Evolutionary conservation across 2,888 invertebrate species (phyloP).

Genomic region (Dermolepida albohirtum): DNA sequence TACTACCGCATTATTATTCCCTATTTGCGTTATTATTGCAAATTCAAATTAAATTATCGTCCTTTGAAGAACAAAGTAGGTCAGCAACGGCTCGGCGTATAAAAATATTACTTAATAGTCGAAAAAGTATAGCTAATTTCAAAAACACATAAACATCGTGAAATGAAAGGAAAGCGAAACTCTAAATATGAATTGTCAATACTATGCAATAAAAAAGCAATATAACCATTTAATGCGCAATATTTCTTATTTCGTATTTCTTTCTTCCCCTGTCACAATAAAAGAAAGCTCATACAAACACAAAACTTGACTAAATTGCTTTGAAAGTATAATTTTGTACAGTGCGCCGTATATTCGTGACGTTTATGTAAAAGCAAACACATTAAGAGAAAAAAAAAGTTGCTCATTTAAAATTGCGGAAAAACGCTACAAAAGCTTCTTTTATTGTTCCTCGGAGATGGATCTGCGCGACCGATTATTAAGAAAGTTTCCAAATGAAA

Average conservation of each 20-base stretch:
- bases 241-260: neutral
- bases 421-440: constrained; percentile 23
- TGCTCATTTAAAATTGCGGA: constrained; percentile 34
- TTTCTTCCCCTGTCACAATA: constrained; percentile 6
- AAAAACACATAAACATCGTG: too few species aligned
- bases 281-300: constrained; percentile 15
- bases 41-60: too few species aligned
- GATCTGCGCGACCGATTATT: constrained; percentile 37
- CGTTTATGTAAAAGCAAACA: constrained; percentile 40
- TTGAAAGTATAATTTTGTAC: constrained; percentile 18
- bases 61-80: too few species aligned
- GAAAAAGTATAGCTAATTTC: too few species aligned
- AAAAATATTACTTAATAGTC: too few species aligned
- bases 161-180: too few species aligned
- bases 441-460: constrained; percentile 33
- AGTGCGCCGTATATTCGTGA: constrained; percentile 10
- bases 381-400: constrained; percentile 35
- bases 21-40: too few species aligned
- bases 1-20: too few species aligned
- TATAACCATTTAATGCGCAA: constrained; percentile 11
- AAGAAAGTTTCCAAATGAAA: constrained; percentile 43
- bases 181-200: too few species aligned
- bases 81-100: too few species aligned
- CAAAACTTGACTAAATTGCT: constrained; percentile 21
- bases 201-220: too few species aligned